Percentiles rank a stretch among this genome's conserved stretches.
Conservation (phyloP, 2,888 invertebrate genomes). For the Colostygia pectinataria region DNA sequence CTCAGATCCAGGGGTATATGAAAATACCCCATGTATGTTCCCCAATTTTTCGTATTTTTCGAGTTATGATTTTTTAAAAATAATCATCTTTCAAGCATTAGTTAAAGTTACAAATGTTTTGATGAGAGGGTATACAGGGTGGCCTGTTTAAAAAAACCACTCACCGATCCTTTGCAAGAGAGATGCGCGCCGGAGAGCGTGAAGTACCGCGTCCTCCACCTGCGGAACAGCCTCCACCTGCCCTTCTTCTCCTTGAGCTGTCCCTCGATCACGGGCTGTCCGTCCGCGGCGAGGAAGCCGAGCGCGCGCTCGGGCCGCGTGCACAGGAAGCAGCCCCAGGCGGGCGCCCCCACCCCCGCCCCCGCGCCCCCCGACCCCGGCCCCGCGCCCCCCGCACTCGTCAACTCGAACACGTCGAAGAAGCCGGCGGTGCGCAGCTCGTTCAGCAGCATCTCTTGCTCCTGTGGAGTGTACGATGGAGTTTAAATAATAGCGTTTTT, state of each 20-base stretch:
- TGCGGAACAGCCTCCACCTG: constrained; percentile 93
- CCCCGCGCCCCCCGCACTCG: neutral
- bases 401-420: constrained; percentile 96
- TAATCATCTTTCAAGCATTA: no score
- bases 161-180: constrained; percentile 85
- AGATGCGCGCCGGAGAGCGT: constrained; percentile 96
- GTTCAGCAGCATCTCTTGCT: constrained; percentile 92
- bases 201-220: constrained; percentile 97
- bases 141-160: constrained; percentile 51
- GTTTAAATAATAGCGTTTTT: no score
- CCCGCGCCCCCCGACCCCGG: neutral
- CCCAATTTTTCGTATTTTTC: no score
- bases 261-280: constrained; percentile 92
- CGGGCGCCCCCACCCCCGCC: constrained; percentile 32
- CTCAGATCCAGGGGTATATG: no score
- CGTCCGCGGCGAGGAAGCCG: constrained; percentile 90
- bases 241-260: constrained; percentile 63
- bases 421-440: constrained; percentile 94
- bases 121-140: no score
- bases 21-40: no score
- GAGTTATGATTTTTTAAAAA: no score
- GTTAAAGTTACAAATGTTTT: no score
- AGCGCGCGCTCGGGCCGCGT: constrained; percentile 95
- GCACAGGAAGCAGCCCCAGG: constrained; percentile 97
- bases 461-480: constrained; percentile 71